Percentiles rank a stretch among this genome's conserved stretches.
Evolutionary conservation across 1,140 invertebrate genomes (phyloP).

Genomic region (Apolygus lucorum): DNA sequence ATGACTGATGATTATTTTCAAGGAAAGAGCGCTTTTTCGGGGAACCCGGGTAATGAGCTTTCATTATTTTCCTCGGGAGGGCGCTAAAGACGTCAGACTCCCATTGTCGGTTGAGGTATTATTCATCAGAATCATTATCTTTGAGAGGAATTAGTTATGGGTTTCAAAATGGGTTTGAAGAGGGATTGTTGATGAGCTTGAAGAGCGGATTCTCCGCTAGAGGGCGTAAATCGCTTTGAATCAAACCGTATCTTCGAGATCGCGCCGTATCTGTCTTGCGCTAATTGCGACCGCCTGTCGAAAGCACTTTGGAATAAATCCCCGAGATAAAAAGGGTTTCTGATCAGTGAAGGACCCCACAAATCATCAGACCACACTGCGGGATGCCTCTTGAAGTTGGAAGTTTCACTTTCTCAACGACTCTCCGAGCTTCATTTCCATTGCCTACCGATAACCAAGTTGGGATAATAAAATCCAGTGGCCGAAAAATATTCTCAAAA

Average conservation of each 20-base stretch:
- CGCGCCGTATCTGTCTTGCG: not conserved
- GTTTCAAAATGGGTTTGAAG: not conserved
- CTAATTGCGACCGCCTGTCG: not conserved
- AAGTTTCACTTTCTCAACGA: too few relatives aligned
- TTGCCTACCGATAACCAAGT: too few relatives aligned
- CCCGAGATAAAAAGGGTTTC: too few relatives aligned
- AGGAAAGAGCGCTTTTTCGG: not conserved
- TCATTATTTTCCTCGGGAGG: not conserved
- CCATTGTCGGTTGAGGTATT: not conserved
- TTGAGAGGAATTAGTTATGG: not conserved
- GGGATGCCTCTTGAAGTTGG: too few relatives aligned
- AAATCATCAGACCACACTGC: too few relatives aligned
- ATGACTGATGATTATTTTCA: not conserved
- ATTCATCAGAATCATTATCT: not conserved
- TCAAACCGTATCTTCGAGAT: not conserved
- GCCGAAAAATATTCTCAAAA: too few relatives aligned
- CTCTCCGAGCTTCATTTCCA: too few relatives aligned
- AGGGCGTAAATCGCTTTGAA: not conserved
- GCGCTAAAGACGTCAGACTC: not conserved
- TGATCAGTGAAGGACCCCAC: too few relatives aligned
- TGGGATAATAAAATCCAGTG: too few relatives aligned
- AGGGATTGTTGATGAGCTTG: not conserved
- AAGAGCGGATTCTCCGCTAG: not conserved
- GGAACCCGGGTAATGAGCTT: not conserved
- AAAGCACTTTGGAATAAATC: too few relatives aligned